Evolutionary conservation across 2,888 invertebrate genomes (phyloP).

Genomic region (Agrilus mali): DNA sequence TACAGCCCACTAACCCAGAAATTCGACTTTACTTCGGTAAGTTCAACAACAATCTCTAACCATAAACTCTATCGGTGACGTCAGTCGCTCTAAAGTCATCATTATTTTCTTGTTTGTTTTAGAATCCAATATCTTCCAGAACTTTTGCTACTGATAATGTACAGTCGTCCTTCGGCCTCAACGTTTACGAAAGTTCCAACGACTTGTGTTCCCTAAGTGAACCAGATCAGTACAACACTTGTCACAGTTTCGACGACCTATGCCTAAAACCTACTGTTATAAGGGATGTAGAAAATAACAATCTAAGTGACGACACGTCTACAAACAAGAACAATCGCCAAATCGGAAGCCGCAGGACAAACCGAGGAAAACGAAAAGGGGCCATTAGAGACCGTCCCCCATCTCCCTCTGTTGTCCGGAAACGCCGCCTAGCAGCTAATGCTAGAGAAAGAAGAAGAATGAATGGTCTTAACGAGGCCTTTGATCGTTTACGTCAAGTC

Average conservation of each 20-base stretch:
- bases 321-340: conserved; percentile 11
- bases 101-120: no score
- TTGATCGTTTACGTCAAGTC: conserved; percentile 54
- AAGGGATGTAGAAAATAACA: conserved; percentile 10
- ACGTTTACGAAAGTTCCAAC: conserved; percentile 26
- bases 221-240: conserved; percentile 19
- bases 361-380: conserved; percentile 18
- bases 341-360: conserved; percentile 9
- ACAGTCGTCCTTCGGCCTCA: conserved; percentile 6
- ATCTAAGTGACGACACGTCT: conserved; percentile 10
- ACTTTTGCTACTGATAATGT: no score
- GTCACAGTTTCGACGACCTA: conserved; percentile 25
- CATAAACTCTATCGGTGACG: no score
- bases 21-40: no score
- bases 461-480: conserved; percentile 61
- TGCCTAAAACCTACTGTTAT: conserved; percentile 18
- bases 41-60: no score
- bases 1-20: no score
- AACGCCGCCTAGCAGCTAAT: conserved; percentile 54
- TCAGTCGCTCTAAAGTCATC: no score
- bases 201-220: conserved; percentile 23
- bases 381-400: conserved; percentile 23
- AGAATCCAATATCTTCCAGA: no score
- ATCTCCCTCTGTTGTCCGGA: conserved; percentile 41
- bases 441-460: conserved; percentile 58